Base-by-base conservation (phyloP, 2,888 invertebrate species). In the Magallana nippona region DNA sequence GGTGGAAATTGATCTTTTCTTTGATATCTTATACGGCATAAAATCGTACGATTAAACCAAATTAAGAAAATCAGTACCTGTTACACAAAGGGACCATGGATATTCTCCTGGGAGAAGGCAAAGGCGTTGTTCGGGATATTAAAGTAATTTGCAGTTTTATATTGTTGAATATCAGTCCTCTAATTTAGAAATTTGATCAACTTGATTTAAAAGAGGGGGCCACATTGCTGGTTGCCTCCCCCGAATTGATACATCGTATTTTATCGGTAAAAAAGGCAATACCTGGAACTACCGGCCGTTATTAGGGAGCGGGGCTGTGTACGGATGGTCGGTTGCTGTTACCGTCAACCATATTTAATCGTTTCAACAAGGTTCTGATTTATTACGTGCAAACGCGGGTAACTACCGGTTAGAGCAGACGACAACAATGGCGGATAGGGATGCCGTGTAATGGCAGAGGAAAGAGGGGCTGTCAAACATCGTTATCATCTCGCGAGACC, bases 321-420 rank as follows among this genome's bases (percentile, higher is more conserved):
- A 71, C 71, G 71, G 71, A 71, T 71, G 71, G 71, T 13, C 71
- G 71, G 27, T 71, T 71, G 71, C 1, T 27, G 71, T 71, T 71
- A 71, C 32, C 71, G 71, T 71, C 71, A 71, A 27, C 71, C 27
- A 27, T 71, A 27, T 27, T 79, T 79, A 79, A 79, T 79, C 57
- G 27, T 79, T 56, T 79, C 79, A 79, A 79, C 79, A 79, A 79
- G 79, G 22, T 27, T 13, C 55, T 57, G 79, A 79, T 79, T 79
- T 79, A 79, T 79, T 56, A 79, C 57, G 56, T 79, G 56, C 55
- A 56, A 79, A 56, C 57, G 17, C 15, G 13, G 79, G 57, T 79
- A 79, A 79, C 19, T 56, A 79, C 79, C 57, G 57, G 79, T 58
- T 79, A 19, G 32, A 10, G 27, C 32, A 13, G 71, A 71, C 13